A percentile compares a stretch with the other conserved stretches of the same genome.
These are phyloP conservation scores for Acromyrmex echinatior DNA, from an alignment of 1,140 invertebrate species.

Conservation along the genomic window DNA sequence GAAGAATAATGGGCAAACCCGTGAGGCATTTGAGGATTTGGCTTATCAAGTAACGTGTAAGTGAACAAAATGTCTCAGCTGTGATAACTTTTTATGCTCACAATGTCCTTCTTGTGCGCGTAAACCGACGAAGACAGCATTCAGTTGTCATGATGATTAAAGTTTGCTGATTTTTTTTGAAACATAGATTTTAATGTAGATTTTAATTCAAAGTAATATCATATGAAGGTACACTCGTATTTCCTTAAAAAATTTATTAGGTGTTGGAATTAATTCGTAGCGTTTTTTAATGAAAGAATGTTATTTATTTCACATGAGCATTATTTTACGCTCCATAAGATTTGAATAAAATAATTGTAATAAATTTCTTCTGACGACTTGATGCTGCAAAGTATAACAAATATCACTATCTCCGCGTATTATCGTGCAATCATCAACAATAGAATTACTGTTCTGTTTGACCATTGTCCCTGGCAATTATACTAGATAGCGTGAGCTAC, in stretches of 20 bases:
- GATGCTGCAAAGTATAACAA: neutral
- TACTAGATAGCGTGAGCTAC: constrained; percentile 17
- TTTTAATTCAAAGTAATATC: neutral
- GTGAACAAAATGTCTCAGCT: constrained; percentile 39
- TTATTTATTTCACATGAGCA: no score
- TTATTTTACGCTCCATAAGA: neutral
- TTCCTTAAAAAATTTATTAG: neutral
- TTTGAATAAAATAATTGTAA: neutral
- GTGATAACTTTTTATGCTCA: constrained; percentile 46
- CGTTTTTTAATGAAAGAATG: no score
- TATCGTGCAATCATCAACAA: constrained; percentile 10
- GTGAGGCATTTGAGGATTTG: constrained; percentile 14
- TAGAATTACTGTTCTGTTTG: constrained; percentile 41
- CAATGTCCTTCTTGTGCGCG: neutral
- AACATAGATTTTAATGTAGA: neutral
- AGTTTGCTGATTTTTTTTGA: constrained; percentile 17
- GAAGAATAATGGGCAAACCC: constrained; percentile 38
- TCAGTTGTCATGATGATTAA: neutral
- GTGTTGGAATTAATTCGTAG: no score
- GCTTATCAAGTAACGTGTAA: neutral
- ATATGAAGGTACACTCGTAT: neutral
- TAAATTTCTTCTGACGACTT: neutral
- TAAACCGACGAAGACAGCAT: neutral
- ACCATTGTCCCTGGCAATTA: constrained; percentile 23
- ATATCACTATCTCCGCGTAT: neutral